Evolutionary conservation across 2,797 vertebrate genomes (phyloP), one percentile per base, ranked within the genome.

Genomic region (Eupleurogrammus muticus): DNA sequence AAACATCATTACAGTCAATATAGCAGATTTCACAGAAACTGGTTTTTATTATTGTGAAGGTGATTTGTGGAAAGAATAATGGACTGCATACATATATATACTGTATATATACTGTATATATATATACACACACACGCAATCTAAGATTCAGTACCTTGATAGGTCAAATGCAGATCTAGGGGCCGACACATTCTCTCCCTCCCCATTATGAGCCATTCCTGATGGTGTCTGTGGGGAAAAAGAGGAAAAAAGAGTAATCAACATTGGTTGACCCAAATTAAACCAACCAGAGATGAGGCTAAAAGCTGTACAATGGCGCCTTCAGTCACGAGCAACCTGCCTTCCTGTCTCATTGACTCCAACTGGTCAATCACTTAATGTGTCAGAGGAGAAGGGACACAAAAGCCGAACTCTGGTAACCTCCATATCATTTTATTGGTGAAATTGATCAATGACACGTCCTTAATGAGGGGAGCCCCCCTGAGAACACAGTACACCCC

Each of bases 361-460:
- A 73, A n/a, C 35, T 36, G 48, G 52, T 47, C 61, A 81, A 63
- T 81, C 71, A 35, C 42, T 46, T 73, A 57, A 81, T 54, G 48
- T 70, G 52, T 67, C 57, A 68, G 48, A 52, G 38, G 46, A 79
- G 49, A 58, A 79, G 70, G 67, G 75, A 42, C 71, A 59, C 2
- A 0, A n/a, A 72, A 60, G 51, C 34, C 71, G 71, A 83, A 69
- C 77, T 64, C 70, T 85, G 75, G 74, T 66, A 47, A 19, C 48
- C 50, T 55, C 46, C 65, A 82, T 76, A 73, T 84, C 60, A 85
- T 88, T 83, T 55, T 62, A 76, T 59, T 36, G 40, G 55, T 66
- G 47, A 42, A 42, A 58, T 78, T 87, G 72, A 83, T 84, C 68
- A 77, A 85, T 89, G 65, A 58, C 32, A 32, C 1, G 38, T 62